Percentiles rank a stretch among this genome's conserved stretches.
These are phyloP conservation scores for Panthera tigris DNA, from an alignment of 2,113 vertebrate genomes.

Conservation along the genomic window DNA sequence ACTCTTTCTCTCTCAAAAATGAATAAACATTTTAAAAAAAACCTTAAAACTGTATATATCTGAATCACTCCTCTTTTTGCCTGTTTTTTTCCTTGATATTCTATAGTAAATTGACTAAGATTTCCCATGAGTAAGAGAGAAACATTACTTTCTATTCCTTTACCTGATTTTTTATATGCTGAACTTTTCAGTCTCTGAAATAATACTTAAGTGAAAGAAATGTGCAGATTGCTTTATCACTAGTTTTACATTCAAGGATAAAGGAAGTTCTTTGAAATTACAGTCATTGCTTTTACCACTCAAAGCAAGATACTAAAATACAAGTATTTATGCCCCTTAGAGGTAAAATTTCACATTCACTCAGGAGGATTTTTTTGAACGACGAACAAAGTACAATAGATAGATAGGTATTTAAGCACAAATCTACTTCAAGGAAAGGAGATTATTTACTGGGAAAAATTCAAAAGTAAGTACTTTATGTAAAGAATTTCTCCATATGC, in stretches of 20 bases:
- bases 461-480: background rate
- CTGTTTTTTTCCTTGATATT: background rate
- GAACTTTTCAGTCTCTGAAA: background rate
- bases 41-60: background rate
- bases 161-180: background rate
- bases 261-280: background rate
- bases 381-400: background rate
- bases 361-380: background rate
- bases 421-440: background rate
- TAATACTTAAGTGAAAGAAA: background rate
- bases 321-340: background rate
- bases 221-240: background rate
- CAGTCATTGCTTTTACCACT: background rate
- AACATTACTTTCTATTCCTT: background rate
- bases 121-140: background rate
- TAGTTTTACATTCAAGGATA: background rate
- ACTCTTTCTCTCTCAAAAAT: too few relatives aligned
- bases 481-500: background rate
- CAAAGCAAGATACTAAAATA: background rate
- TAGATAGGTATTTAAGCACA: background rate
- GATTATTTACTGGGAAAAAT: background rate
- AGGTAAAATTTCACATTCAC: background rate
- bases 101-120: accelerated
- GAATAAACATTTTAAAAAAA: too few relatives aligned
- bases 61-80: background rate